These are phyloP conservation scores for Allobates femoralis DNA, from an alignment of 2,797 vertebrate species.

Conservation along the genomic window DNA sequence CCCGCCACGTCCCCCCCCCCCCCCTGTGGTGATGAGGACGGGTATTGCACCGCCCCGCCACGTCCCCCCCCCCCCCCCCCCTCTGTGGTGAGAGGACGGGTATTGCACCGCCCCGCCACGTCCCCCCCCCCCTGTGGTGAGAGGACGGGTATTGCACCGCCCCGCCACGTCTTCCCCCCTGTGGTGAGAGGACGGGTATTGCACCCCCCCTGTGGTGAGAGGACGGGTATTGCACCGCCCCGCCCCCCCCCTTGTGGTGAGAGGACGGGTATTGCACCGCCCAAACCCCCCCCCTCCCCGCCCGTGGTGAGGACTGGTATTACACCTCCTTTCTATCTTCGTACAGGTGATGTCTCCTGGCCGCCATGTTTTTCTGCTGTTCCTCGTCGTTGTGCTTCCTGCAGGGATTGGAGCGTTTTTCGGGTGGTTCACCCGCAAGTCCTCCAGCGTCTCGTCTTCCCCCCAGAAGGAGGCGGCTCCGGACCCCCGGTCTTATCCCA, in stretches of 20 bases:
- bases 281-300: fast-evolving
- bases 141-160: not conserved
- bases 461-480: fast-evolving
- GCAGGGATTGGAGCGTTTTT: constrained; percentile 24
- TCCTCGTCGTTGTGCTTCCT: constrained; percentile 1
- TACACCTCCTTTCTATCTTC: not conserved
- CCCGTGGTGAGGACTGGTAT: not conserved
- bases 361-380: not conserved
- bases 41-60: not conserved
- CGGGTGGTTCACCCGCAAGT: constrained; percentile 59
- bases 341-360: not conserved
- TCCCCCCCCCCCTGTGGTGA: too few species aligned
- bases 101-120: too few species aligned
- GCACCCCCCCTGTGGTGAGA: not conserved
- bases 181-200: fast-evolving
- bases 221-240: too few species aligned
- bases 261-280: too few species aligned
- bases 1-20: not conserved
- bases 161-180: fast-evolving
- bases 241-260: too few species aligned
- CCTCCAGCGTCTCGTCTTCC: fast-evolving
- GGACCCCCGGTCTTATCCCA: fast-evolving
- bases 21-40: not conserved
- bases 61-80: not conserved
- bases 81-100: too few species aligned